phyloP scores from a whole-genome alignment of 2,113 vertebrate species.

The Oreochromis tanganicae region DNA sequence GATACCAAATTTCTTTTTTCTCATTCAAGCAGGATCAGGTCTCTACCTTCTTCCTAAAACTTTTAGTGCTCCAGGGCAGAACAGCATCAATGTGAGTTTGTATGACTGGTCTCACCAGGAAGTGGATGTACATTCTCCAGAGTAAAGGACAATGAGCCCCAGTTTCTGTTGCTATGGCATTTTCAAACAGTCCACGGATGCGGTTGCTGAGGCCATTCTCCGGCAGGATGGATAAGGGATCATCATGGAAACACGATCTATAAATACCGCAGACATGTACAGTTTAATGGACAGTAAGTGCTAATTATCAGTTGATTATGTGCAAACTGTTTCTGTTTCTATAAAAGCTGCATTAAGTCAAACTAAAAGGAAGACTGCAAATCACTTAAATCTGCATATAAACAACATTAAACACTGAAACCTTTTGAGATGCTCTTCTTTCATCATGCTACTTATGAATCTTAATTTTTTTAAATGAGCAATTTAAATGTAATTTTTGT shows the following conservation, averaged over 20 bases:
- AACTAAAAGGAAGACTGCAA: accelerated
- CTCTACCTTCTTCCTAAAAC: neutral
- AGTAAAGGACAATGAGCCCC: slow-evolving; percentile 85
- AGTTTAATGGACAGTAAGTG: neutral
- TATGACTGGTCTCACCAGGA: slow-evolving; percentile 76
- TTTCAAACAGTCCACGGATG: slow-evolving; percentile 86
- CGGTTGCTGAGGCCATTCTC: slow-evolving; percentile 88
- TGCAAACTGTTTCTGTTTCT: neutral
- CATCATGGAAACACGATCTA: slow-evolving; percentile 73
- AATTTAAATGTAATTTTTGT: neutral
- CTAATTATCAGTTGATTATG: neutral
- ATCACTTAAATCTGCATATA: neutral
- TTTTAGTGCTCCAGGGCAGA: neutral
- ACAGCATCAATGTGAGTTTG: neutral
- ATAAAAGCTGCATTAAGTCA: neutral
- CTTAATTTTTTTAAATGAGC: neutral
- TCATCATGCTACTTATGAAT: neutral
- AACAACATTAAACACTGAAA: neutral
- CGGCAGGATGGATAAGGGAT: slow-evolving; percentile 77
- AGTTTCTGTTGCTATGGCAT: slow-evolving; percentile 69
- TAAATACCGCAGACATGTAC: neutral
- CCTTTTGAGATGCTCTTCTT: neutral
- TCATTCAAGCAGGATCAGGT: accelerated
- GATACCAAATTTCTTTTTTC: accelerated
- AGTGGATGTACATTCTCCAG: slow-evolving; percentile 92